Base-by-base conservation (phyloP, 2,113 vertebrate genomes). In the Pelusios castaneus region DNA sequence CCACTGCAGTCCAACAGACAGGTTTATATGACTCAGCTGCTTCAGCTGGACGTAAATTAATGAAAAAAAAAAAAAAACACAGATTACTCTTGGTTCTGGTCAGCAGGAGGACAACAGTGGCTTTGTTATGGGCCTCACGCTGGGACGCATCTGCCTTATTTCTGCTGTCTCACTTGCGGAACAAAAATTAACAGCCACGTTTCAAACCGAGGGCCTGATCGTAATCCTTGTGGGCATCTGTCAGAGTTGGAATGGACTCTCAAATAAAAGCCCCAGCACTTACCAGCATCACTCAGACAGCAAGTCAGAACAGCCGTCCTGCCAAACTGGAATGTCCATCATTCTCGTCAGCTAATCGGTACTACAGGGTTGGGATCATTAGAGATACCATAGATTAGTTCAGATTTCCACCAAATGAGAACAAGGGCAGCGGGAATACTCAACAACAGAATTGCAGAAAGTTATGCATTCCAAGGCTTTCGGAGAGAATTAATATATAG, bases 1-100 rank as follows among this genome's bases (percentile, higher is more conserved):
- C 24, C 79, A 25, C 31, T 10, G 21, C 0, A 0, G 3, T n/a
- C 24, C 49, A 73, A 41, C 0, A 0, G 4, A 80, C 38, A 17
- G 5, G 0, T 0, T 67, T 82, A 47, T 24, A 47, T 24, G 58
- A 89, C 58, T 80, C 63, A 38, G 17, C 0, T 8, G 22, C 80
- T 31, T 27, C 45, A 81, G 27, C 56, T 21, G n/a, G 43, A 76
- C 87, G 60, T 25, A 47, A 88, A 88, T 52, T 8, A 47, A 77
- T 70, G 38, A 6, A 80, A 90, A 91, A 70, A n/a, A n/a, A n/a
- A n/a, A n/a, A n/a, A n/a, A n/a, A n/a, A n/a, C n/a, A n/a, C n/a
- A n/a, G n/a, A n/a, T 63, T 47, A n/a, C 38, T 17, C 58, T 6
- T 63, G 7, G 29, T 80, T 1, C 0, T 17, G 80, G 2, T 8